These are phyloP conservation scores for Willisornis vidua DNA, from an alignment of 2,113 vertebrate genomes.

Conservation along the genomic window DNA sequence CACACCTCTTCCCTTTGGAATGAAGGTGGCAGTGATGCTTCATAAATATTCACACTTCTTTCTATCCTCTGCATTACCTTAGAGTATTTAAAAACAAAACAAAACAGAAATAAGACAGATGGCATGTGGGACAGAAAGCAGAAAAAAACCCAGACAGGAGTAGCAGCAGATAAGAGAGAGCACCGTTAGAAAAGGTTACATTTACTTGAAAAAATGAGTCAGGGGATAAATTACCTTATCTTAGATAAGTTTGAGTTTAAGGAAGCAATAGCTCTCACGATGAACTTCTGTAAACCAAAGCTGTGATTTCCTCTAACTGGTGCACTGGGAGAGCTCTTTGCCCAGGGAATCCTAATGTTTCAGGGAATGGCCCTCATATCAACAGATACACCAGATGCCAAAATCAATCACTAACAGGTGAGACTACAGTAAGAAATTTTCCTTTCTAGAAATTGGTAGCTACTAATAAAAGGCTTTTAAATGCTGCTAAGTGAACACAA, in stretches of 20 bases:
- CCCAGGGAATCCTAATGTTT: background rate
- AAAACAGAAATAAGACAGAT: conserved; percentile 23
- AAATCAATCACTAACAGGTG: background rate
- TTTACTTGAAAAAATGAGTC: background rate
- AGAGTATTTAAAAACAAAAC: conserved; percentile 3
- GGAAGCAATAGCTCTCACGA: background rate
- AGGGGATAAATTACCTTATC: background rate
- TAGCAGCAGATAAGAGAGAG: background rate
- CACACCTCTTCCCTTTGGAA: background rate
- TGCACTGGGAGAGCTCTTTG: background rate
- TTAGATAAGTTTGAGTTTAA: background rate
- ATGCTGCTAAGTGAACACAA: background rate
- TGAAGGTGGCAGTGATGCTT: background rate
- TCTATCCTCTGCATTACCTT: background rate
- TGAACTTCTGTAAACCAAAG: background rate
- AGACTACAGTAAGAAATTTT: background rate
- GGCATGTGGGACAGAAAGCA: background rate
- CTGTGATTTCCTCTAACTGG: background rate
- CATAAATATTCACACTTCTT: background rate
- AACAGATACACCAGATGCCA: background rate
- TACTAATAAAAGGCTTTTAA: background rate
- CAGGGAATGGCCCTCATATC: background rate
- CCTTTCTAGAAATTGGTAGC: background rate
- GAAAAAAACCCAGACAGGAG: background rate
- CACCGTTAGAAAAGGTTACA: background rate